These are phyloP conservation scores for Nymphicus hollandicus DNA, from an alignment of 2,113 vertebrate genomes.

Conservation along the genomic window DNA sequence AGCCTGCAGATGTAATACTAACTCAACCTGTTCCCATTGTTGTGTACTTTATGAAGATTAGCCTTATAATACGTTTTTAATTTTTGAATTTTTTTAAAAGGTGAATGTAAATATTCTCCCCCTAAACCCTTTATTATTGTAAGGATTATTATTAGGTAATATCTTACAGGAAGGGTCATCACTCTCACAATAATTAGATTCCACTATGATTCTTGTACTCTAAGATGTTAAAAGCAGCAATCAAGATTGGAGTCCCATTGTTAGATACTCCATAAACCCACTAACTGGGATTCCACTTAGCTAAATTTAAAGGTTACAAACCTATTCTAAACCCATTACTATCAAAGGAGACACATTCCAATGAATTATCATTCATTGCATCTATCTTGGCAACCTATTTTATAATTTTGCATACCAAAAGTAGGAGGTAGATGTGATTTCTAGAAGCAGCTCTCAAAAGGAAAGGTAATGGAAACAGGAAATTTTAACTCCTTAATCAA, in stretches of 20 bases:
- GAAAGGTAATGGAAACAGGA: not conserved
- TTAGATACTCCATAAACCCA: not conserved
- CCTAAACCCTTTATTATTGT: not conserved
- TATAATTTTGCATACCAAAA: not conserved
- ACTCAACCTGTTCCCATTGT: not conserved
- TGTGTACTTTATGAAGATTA: not conserved
- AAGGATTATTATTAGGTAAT: not conserved
- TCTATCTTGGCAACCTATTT: not conserved
- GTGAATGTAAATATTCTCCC: not conserved
- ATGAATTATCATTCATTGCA: not conserved
- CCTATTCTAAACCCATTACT: not conserved
- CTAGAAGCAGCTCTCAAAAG: not conserved
- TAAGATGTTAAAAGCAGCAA: not conserved
- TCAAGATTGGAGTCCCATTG: not conserved
- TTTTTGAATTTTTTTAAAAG: not conserved
- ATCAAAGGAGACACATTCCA: not conserved
- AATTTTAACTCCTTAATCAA: not conserved
- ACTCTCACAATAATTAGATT: not conserved
- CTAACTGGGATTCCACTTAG: not conserved
- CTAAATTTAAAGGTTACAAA: constrained; percentile 29
- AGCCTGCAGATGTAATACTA: not conserved
- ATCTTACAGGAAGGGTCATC: not conserved
- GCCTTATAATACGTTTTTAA: not conserved
- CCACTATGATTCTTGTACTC: not conserved
- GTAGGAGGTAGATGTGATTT: not conserved